Conservation (phyloP, 1,140 invertebrate species). For the Odontomachus brunneus region DNA sequence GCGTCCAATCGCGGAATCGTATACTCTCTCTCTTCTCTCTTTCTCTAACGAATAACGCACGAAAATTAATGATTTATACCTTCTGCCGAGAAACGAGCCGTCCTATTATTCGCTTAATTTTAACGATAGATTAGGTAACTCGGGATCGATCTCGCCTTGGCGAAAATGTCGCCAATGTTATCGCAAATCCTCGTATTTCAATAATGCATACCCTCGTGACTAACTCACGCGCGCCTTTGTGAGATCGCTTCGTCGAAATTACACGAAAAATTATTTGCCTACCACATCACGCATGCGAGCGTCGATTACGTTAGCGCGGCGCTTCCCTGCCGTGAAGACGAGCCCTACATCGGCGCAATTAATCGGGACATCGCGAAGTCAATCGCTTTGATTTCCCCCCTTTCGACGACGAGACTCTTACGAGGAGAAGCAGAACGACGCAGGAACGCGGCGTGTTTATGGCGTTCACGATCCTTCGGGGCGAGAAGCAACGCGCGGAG, state of each 20-base stretch:
- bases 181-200: no score
- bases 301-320: background rate
- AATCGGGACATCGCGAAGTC: constrained; percentile 24
- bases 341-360: constrained; percentile 22
- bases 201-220: no score
- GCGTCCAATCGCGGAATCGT: background rate
- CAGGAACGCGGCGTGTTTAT: background rate
- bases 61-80: no score
- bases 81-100: no score
- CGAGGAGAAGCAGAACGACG: background rate
- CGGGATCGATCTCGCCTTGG: no score
- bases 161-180: no score
- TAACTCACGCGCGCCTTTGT: constrained; percentile 1
- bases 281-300: constrained; percentile 8
- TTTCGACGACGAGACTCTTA: background rate
- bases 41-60: background rate
- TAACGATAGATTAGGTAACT: no score
- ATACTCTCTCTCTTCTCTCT: no score
- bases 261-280: constrained; percentile 18
- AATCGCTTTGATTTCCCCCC: background rate
- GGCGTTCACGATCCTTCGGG: constrained; percentile 1
- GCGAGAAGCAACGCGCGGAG: constrained; percentile 24
- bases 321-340: constrained; percentile 23
- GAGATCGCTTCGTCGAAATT: background rate
- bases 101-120: no score